Evolutionary conservation across 2,888 invertebrate species (phyloP).

Genomic region (Geophilus truncorum): DNA sequence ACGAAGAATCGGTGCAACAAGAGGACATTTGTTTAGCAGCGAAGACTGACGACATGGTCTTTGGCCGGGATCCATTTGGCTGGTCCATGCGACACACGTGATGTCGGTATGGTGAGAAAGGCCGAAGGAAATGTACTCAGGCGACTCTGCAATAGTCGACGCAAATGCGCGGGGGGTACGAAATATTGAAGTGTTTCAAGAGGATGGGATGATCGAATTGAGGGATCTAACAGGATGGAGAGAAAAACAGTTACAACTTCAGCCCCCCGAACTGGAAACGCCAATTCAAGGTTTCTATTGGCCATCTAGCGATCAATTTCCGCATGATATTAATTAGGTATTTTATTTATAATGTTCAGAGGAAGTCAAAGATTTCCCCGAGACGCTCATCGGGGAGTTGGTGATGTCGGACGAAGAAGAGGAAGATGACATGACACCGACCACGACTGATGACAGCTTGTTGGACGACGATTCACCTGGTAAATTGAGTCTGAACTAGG

Average conservation of each 20-base stretch:
- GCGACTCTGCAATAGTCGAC: not conserved
- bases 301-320: not conserved
- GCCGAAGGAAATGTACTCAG: not conserved
- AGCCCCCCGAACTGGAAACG: not conserved
- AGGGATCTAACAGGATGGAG: not conserved
- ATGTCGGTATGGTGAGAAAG: not conserved
- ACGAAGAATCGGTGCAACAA: not conserved
- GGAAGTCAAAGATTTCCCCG: not conserved
- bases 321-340: no score
- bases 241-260: not conserved
- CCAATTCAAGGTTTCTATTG: not conserved
- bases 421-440: not conserved
- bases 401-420: not conserved
- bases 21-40: not conserved
- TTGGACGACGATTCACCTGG: not conserved
- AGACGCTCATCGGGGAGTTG: not conserved
- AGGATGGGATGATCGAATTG: not conserved
- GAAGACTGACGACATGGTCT: not conserved
- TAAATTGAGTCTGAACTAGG: not conserved
- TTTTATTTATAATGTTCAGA: not conserved
- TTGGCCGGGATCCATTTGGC: not conserved
- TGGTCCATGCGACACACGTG: not conserved
- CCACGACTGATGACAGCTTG: not conserved
- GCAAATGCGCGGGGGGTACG: not conserved
- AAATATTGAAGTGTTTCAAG: not conserved